A percentile compares a stretch with the other conserved stretches of the same genome.
Evolutionary conservation across 1,140 invertebrate genomes (phyloP).

Genomic region (Bombyx mandarina): DNA sequence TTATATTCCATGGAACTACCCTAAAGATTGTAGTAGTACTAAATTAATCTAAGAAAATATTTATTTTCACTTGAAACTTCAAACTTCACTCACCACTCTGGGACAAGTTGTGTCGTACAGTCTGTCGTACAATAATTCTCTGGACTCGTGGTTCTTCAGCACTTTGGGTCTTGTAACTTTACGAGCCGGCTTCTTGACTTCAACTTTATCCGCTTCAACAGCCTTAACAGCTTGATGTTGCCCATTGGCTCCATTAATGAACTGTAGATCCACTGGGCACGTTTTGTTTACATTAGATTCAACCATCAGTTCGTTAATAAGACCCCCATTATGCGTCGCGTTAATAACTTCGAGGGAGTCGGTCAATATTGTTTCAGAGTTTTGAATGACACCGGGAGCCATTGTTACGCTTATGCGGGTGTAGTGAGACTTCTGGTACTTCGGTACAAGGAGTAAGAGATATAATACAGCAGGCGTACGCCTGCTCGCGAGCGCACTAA

Average conservation of each 20-base stretch:
- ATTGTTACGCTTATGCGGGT: slow-evolving; percentile 18
- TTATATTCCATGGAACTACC: too few species aligned
- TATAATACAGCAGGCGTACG: slow-evolving; percentile 19
- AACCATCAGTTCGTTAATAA: slow-evolving; percentile 24
- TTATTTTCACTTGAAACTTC: background rate
- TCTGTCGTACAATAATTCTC: slow-evolving; percentile 49
- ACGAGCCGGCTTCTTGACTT: slow-evolving; percentile 32
- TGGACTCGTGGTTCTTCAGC: slow-evolving; percentile 49
- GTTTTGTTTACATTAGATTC: slow-evolving; percentile 17
- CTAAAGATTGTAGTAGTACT: too few species aligned
- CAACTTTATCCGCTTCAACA: slow-evolving; percentile 12
- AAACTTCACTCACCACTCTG: slow-evolving; percentile 39
- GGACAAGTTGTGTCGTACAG: slow-evolving; percentile 50
- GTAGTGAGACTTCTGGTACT: slow-evolving; percentile 1
- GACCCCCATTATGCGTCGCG: slow-evolving; percentile 18
- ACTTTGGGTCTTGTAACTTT: slow-evolving; percentile 49
- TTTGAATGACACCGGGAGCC: slow-evolving; percentile 51
- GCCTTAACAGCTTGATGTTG: background rate
- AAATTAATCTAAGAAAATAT: too few species aligned
- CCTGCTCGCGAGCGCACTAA: slow-evolving; percentile 39
- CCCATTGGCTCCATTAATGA: slow-evolving; percentile 8
- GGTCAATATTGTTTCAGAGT: slow-evolving; percentile 36
- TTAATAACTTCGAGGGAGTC: slow-evolving; percentile 25
- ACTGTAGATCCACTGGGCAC: slow-evolving; percentile 38
- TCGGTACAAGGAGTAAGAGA: slow-evolving; percentile 2